phyloP scores from a whole-genome alignment of 2,888 invertebrate species.

The Fragum whitleyi region DNA sequence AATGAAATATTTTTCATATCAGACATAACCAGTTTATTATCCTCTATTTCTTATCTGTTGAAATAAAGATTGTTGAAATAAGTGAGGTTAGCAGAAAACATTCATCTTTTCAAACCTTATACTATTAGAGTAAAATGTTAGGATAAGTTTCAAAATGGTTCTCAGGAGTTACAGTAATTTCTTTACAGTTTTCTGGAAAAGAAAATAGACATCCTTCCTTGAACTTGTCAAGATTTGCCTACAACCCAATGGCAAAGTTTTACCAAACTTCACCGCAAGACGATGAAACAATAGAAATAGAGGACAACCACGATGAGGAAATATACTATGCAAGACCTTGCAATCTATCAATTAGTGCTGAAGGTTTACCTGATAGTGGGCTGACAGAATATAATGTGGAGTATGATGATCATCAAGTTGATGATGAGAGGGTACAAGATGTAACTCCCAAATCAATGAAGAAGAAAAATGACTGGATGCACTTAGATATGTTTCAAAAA shows the following conservation, averaged over 20 bases:
- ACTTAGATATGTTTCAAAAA: constrained; percentile 70
- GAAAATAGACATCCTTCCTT: neutral
- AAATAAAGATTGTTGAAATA: no score
- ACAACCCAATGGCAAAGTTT: constrained; percentile 31
- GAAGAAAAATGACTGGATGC: constrained; percentile 63
- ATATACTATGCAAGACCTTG: neutral
- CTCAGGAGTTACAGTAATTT: no score
- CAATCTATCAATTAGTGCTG: neutral
- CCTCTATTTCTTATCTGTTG: no score
- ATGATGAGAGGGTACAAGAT: neutral
- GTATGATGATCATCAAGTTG: neutral
- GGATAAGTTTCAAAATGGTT: no score
- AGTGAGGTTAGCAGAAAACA: no score
- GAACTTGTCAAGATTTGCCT: constrained; percentile 48
- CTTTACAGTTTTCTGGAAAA: constrained; percentile 16
- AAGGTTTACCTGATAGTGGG: neutral
- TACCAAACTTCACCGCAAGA: neutral
- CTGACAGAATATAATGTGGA: no score
- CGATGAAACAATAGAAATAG: neutral
- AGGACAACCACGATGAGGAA: neutral
- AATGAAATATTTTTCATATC: no score
- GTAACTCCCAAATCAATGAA: neutral
- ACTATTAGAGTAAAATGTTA: no score
- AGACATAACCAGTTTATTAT: no score
- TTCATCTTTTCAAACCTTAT: no score